Conservation (phyloP, 2,888 invertebrate species). For the Drosophila quinaria region DNA sequence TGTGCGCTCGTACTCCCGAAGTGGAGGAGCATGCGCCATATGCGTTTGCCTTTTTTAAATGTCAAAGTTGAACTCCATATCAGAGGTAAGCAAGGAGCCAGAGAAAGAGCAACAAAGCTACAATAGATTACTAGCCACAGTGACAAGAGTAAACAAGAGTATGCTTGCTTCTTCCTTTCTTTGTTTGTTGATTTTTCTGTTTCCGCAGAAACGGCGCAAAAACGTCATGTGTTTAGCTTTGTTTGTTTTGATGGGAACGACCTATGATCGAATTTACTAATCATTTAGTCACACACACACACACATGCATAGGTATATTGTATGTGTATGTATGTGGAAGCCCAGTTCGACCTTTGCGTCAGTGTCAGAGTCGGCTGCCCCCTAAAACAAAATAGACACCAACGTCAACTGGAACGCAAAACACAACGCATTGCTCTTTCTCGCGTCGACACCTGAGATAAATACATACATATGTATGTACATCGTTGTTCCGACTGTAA, state of each 20-base stretch:
- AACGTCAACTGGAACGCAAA: conserved; percentile 17
- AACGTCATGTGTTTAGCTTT: conserved; percentile 39
- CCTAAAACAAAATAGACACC: not conserved
- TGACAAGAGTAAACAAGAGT: conserved; percentile 38
- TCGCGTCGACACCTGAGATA: conserved; percentile 42
- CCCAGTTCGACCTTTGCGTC: conserved; percentile 54
- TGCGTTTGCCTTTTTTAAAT: conserved; percentile 52
- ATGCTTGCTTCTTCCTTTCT: conserved; percentile 37
- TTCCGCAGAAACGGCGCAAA: conserved; percentile 40
- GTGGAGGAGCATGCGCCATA: conserved; percentile 64
- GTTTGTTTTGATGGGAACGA: conserved; percentile 39
- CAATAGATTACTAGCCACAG: conserved; percentile 29
- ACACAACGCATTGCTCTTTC: conserved; percentile 26
- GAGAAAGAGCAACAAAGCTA: conserved; percentile 8
- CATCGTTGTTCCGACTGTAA: conserved; percentile 29
- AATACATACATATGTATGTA: not conserved
- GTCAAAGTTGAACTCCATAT: conserved; percentile 69
- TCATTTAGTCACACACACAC: conserved; percentile 23
- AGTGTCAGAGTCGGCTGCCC: conserved; percentile 29
- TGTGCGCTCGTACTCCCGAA: conserved; percentile 24
- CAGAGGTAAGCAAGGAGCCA: conserved; percentile 9
- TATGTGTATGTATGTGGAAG: conserved; percentile 17
- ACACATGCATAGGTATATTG: not conserved
- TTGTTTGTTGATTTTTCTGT: conserved; percentile 48
- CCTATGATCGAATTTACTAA: conserved; percentile 27